A percentile compares a stretch with the other conserved stretches of the same genome.
These are phyloP conservation scores for Rostratula benghalensis DNA, from an alignment of 2,113 vertebrate species.

Conservation along the genomic window DNA sequence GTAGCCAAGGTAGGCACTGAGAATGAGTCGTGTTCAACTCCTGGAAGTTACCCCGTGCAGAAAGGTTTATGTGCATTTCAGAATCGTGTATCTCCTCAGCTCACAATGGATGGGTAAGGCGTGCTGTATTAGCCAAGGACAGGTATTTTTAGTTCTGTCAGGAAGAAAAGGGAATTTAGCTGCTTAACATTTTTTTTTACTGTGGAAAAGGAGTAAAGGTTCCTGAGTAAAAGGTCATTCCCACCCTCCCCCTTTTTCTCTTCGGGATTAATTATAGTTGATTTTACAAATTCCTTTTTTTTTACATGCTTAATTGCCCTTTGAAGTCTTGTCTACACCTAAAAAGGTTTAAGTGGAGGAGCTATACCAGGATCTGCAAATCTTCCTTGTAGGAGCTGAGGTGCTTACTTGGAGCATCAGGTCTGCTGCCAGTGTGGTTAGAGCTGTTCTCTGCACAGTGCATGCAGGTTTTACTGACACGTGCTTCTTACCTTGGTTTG, in stretches of 20 bases:
- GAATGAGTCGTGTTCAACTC: neutral
- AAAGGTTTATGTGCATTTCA: neutral
- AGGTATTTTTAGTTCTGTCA: neutral
- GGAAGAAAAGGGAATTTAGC: neutral
- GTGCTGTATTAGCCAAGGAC: neutral
- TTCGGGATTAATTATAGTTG: neutral
- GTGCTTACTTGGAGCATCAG: neutral
- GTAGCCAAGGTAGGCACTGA: neutral
- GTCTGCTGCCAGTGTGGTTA: accelerated
- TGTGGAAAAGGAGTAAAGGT: neutral
- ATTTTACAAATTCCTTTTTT: neutral
- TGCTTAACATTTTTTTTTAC: neutral
- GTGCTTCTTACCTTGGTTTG: neutral
- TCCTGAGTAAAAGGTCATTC: neutral
- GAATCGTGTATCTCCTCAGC: neutral
- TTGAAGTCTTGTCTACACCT: neutral
- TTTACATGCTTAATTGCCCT: neutral
- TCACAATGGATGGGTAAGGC: neutral
- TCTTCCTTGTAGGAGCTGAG: neutral
- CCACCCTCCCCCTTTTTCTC: neutral
- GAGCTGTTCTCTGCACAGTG: neutral
- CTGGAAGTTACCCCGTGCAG: neutral
- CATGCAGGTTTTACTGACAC: neutral
- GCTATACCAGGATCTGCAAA: neutral
- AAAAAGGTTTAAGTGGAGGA: neutral